Conservation (phyloP, 2,113 vertebrate genomes). For the Prietella phreatophila region DNA sequence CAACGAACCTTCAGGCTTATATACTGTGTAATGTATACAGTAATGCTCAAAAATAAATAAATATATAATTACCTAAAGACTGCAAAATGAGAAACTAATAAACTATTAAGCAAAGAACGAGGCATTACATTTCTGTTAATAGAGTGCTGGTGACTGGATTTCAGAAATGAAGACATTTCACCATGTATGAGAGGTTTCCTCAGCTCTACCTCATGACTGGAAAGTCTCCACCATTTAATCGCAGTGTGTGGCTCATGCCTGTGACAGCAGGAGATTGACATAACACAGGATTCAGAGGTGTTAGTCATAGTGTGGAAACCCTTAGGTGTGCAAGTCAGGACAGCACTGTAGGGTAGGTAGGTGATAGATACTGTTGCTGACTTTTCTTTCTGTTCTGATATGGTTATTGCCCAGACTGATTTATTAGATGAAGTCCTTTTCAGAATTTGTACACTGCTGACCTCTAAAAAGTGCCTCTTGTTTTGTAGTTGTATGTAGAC, state of each 20-base stretch:
- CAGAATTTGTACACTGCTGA: neutral
- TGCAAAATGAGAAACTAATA: neutral
- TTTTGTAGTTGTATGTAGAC: neutral
- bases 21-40: too few species aligned
- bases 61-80: neutral
- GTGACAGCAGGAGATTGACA: conserved; percentile 5
- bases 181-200: neutral
- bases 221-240: neutral
- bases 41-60: neutral
- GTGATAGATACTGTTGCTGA: neutral
- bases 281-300: neutral
- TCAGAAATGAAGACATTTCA: neutral
- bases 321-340: neutral
- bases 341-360: neutral
- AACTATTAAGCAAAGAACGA: neutral
- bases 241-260: neutral
- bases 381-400: neutral
- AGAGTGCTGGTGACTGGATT: neutral
- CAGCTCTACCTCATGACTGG: neutral
- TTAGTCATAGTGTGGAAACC: neutral
- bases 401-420: neutral
- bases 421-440: neutral
- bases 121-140: neutral
- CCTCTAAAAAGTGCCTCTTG: neutral
- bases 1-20: too few species aligned